Base-by-base conservation (phyloP, 2,113 vertebrate genomes). In the Scytalopus superciliaris region DNA sequence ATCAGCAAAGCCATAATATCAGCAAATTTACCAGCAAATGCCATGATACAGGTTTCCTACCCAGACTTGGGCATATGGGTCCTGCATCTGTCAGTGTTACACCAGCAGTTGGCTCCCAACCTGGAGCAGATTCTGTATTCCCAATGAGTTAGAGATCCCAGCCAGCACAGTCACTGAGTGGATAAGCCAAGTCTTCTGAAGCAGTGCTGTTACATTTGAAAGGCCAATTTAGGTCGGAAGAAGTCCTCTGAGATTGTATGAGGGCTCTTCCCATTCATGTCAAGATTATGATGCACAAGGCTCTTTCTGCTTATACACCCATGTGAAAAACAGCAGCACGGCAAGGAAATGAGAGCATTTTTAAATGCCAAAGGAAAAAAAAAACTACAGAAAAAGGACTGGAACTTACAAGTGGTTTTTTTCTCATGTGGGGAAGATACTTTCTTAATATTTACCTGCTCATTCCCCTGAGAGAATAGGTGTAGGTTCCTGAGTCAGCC, bases 31-130 rank as follows among this genome's bases (percentile, higher is more conserved):
- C 27, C 37, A 63, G 27, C 60, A 62, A 13, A 62, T 98, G 97
- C 87, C 31, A n/a, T 68, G 75, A 92, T 93, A 67, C 59, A 90
- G 94, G 86, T 94, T 62, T 96, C 84, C 90, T 96, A 91, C 84
- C 82, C 91, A 85, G 85, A 64, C 57, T 57, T 83, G 94, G 93
- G 53, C 98, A 97, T 97, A 97, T 98, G 97, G 97, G 87, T 92
- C 84, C 93, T 68, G 30, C 96, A 97, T 97, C 97, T 98, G 97
- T 96, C 97, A 73, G 23, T 87, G 94, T 93, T 96, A 89, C 91
- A 79, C 72, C 91, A 95, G 95, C 95, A 97, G 84, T 97, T 84
- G 92, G 87, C 93, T 83, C 94, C 93, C 95, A 97, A 88, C 70
- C 37, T 86, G 67, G 80, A 96, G 90, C 94, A 94, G 94, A 92